A percentile compares a stretch with the other conserved stretches of the same genome.
Evolutionary conservation across 2,113 vertebrate genomes (phyloP).

Genomic region (Tetrao urogallus): DNA sequence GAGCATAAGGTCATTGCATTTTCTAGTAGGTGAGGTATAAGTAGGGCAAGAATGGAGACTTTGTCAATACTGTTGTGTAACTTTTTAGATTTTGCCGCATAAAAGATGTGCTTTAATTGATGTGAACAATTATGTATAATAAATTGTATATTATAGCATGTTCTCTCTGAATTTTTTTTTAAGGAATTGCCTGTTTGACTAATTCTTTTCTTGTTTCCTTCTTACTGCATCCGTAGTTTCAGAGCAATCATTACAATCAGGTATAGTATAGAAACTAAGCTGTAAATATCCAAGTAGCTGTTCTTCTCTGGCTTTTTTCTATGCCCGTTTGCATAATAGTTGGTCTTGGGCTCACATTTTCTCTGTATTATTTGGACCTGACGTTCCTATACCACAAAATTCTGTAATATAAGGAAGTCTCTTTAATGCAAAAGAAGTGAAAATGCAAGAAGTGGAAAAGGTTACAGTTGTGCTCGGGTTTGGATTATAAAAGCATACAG

Average conservation of each 20-base stretch:
- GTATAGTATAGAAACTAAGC: slow-evolving; percentile 85
- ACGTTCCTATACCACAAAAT: not conserved
- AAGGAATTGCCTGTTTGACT: not conserved
- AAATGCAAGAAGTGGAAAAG: not conserved
- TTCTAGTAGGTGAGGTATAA: not conserved
- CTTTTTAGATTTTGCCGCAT: not conserved
- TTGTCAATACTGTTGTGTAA: not conserved
- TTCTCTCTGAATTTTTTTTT: not conserved
- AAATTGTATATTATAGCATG: not conserved
- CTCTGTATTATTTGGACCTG: not conserved
- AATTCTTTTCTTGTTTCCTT: slow-evolving; percentile 77
- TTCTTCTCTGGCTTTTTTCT: slow-evolving; percentile 36
- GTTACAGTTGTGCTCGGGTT: not conserved
- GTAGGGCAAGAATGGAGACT: not conserved
- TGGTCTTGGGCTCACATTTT: not conserved
- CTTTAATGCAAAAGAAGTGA: not conserved
- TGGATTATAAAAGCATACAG: not conserved
- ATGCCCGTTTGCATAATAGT: not conserved
- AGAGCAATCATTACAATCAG: slow-evolving; percentile 98
- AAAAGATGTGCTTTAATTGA: not conserved
- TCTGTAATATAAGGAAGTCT: not conserved
- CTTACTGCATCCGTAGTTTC: slow-evolving; percentile 90
- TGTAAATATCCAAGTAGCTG: slow-evolving; percentile 13
- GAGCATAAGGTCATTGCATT: not conserved
- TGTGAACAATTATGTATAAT: not conserved